Evolutionary conservation across 1,140 invertebrate genomes (phyloP).

Genomic region (Megalopta genalis): DNA sequence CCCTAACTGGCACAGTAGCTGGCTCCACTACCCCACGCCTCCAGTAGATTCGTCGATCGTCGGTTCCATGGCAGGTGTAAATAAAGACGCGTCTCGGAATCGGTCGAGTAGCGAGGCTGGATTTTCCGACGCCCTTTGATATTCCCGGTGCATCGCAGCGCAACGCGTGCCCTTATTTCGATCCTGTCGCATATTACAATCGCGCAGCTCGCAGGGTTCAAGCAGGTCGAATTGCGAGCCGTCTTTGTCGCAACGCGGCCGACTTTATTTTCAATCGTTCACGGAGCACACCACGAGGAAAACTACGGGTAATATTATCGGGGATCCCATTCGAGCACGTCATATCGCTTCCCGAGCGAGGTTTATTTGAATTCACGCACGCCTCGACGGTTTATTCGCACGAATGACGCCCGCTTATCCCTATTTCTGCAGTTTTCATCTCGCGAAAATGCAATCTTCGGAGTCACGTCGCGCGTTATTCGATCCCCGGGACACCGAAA

Average conservation of each 20-base stretch:
- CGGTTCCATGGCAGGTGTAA: no score
- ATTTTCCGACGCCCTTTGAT: background rate
- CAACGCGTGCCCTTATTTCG: background rate
- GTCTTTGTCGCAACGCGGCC: no score
- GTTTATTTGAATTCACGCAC: conserved; percentile 50
- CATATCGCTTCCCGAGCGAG: conserved; percentile 41
- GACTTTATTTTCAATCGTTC: conserved; percentile 37
- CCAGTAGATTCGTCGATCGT: no score
- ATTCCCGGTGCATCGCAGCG: no score
- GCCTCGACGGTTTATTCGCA: conserved; percentile 50
- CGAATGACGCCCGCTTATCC: conserved; percentile 47
- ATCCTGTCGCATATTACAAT: background rate
- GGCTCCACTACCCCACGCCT: no score
- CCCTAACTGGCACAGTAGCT: no score
- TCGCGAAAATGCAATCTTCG: conserved; percentile 50
- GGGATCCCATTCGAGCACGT: conserved; percentile 31
- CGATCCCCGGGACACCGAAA: conserved; percentile 22
- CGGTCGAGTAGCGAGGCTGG: background rate
- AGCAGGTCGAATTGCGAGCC: background rate
- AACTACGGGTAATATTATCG: conserved; percentile 40
- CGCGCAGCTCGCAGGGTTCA: background rate
- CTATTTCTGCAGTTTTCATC: conserved; percentile 50
- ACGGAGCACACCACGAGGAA: background rate
- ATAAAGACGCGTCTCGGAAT: background rate
- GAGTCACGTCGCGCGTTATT: conserved; percentile 50